Evolutionary conservation across 2,113 vertebrate genomes (phyloP).

Genomic region (Percopsis transmontana): DNA sequence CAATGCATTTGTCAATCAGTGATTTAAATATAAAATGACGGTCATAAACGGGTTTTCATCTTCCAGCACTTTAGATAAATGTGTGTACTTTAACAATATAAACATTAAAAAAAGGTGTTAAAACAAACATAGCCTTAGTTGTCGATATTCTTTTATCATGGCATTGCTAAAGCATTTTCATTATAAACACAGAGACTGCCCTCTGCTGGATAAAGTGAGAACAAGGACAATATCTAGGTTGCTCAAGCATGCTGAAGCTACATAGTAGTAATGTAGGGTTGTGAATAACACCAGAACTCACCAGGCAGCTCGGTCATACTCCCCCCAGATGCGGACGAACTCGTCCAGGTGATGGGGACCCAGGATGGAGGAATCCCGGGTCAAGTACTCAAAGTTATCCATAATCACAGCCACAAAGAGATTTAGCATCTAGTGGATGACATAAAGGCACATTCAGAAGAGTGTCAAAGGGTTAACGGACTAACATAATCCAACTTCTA

Average conservation of each 20-base stretch:
- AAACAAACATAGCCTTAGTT: no score
- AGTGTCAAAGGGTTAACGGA: background rate
- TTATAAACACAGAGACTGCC: conserved; percentile 62
- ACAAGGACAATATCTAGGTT: background rate
- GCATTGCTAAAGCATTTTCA: background rate
- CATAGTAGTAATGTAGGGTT: background rate
- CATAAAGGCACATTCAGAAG: background rate
- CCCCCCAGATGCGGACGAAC: conserved; percentile 98
- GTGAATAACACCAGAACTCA: conserved; percentile 56
- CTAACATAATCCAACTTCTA: background rate
- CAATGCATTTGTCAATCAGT: background rate
- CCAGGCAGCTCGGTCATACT: conserved; percentile 96
- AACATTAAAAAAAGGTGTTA: no score
- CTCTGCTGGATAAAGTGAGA: conserved; percentile 57
- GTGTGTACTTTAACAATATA: no score
- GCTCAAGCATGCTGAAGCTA: background rate
- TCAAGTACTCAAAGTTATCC: conserved; percentile 99
- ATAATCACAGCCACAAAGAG: conserved; percentile 98
- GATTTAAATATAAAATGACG: no score
- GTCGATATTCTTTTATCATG: background rate
- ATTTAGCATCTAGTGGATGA: conserved; percentile 89
- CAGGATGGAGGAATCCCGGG: conserved; percentile 95
- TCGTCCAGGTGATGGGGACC: conserved; percentile 98
- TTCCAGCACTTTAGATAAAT: no score
- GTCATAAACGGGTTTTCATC: no score